A percentile compares a stretch with the other conserved stretches of the same genome.
Evolutionary conservation across 1,140 invertebrate species (phyloP).

Genomic region (Drosophila biarmipes): DNA sequence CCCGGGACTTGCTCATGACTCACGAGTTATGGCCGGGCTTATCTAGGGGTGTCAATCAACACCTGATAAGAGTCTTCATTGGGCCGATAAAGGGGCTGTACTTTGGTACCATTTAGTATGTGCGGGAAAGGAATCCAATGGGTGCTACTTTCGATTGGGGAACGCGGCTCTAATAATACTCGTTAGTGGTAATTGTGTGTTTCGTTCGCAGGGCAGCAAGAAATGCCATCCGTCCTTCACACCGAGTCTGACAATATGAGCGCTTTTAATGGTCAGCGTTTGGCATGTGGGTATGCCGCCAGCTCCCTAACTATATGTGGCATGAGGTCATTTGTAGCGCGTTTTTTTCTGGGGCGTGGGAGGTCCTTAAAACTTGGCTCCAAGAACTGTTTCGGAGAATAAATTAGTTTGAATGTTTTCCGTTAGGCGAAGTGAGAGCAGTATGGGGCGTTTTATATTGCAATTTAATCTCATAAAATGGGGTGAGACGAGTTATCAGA

Average conservation of each 20-base stretch:
- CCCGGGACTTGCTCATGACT: constrained; percentile 18
- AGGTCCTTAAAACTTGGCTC: constrained; percentile 23
- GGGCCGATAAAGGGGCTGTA: constrained; percentile 36
- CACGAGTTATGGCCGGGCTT: constrained; percentile 15
- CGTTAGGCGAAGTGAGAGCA: background rate
- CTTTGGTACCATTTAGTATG: constrained; percentile 22
- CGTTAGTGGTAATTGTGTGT: constrained; percentile 1
- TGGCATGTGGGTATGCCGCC: constrained; percentile 1
- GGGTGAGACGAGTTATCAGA: constrained; percentile 13
- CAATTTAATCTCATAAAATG: constrained; percentile 9
- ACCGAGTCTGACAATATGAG: constrained; percentile 15
- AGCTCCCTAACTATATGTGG: constrained; percentile 9
- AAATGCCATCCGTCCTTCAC: constrained; percentile 12
- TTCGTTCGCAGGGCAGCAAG: background rate
- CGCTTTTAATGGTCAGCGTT: constrained; percentile 26
- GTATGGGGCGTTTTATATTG: background rate
- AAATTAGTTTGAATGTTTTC: constrained; percentile 2
- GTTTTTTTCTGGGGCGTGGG: constrained; percentile 5
- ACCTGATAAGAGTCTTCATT: constrained; percentile 22
- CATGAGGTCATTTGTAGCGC: constrained; percentile 35
- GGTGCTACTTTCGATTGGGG: background rate
- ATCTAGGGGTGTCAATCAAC: constrained; percentile 28
- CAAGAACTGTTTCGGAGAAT: background rate
- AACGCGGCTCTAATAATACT: background rate
- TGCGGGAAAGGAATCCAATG: constrained; percentile 19